These are phyloP conservation scores for Bagarius yarrelli DNA, from an alignment of 2,113 vertebrate genomes.

Conservation along the genomic window DNA sequence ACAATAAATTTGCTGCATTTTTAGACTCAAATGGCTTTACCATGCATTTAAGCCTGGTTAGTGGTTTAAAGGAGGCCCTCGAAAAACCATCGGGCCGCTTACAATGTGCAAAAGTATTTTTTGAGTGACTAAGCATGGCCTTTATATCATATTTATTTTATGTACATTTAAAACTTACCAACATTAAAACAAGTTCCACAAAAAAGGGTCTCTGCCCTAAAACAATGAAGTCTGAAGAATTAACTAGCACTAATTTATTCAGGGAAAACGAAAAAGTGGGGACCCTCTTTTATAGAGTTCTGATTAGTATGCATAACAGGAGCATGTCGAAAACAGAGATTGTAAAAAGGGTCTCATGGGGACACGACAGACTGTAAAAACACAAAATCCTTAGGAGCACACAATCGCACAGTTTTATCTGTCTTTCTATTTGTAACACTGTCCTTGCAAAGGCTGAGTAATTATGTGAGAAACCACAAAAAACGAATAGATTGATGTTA, in stretches of 20 bases:
- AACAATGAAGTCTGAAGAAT: conserved; percentile 5
- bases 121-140: background rate
- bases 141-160: background rate
- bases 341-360: background rate
- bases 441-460: background rate
- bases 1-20: background rate
- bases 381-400: background rate
- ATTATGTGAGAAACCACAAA: background rate
- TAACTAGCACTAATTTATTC: conserved; percentile 13
- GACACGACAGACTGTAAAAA: background rate
- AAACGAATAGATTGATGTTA: background rate
- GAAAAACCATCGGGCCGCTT: background rate
- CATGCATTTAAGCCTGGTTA: background rate
- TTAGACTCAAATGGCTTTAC: background rate
- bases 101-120: background rate
- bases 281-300: conserved; percentile 19
- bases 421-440: no score
- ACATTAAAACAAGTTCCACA: background rate
- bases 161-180: background rate
- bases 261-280: conserved; percentile 18
- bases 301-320: conserved; percentile 40
- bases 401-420: background rate
- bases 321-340: background rate
- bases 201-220: background rate
- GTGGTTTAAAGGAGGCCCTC: background rate